phyloP scores from a whole-genome alignment of 2,888 invertebrate species.

The Bellardia bayeri region DNA sequence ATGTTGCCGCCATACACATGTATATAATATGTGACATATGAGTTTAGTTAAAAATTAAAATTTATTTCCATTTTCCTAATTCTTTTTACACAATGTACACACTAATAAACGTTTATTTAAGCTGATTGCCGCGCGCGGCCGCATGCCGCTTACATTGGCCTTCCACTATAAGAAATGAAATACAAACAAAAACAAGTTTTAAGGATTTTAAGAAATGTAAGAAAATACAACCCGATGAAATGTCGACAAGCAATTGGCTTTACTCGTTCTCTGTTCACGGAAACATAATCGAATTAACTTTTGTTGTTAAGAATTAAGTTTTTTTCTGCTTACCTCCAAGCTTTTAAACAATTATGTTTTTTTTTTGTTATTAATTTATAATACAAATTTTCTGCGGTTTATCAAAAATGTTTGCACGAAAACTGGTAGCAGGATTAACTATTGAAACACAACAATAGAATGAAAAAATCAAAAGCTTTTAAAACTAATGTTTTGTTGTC shows the following conservation, averaged over 20 bases:
- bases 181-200: background rate
- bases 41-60: too few species aligned
- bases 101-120: too few species aligned
- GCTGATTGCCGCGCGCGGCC: too few species aligned
- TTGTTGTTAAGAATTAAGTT: background rate
- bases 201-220: background rate
- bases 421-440: background rate
- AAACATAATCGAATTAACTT: conserved; percentile 27
- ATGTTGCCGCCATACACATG: too few species aligned
- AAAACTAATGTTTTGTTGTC: too few species aligned
- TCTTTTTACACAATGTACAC: too few species aligned
- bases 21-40: too few species aligned
- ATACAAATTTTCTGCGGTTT: background rate
- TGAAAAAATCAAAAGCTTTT: too few species aligned
- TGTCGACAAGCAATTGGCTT: background rate
- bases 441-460: background rate
- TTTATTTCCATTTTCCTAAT: too few species aligned
- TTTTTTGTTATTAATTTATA: background rate
- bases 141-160: too few species aligned
- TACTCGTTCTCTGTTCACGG: background rate
- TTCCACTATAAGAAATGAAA: conserved; percentile 9
- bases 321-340: background rate
- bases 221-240: background rate
- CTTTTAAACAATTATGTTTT: background rate
- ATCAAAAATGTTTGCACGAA: background rate